A percentile compares a stretch with the other conserved stretches of the same genome.
phyloP scores from a whole-genome alignment of 2,888 invertebrate species.

The Anthrax anthrax region DNA sequence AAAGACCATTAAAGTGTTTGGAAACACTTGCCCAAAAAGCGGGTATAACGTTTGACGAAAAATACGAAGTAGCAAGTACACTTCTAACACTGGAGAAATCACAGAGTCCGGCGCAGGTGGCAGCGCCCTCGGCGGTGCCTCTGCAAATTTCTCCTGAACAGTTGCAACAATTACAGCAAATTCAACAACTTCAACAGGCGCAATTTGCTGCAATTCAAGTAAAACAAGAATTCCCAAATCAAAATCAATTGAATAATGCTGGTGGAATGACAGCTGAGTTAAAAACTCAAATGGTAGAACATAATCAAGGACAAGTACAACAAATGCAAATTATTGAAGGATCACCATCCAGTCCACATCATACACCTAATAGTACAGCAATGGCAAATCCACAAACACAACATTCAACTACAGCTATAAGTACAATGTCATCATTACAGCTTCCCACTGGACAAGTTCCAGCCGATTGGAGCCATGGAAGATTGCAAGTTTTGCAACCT shows the following conservation, averaged over 20 bases:
- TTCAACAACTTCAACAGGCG: conserved; percentile 44
- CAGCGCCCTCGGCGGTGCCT: conserved; percentile 28
- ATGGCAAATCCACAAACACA: conserved; percentile 33
- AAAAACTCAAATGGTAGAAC: conserved; percentile 33
- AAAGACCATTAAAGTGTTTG: conserved; percentile 48
- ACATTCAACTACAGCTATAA: conserved; percentile 45
- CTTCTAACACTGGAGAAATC: conserved; percentile 50
- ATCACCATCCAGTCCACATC: conserved; percentile 36
- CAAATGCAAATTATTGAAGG: conserved; percentile 34
- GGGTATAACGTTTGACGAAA: conserved; percentile 58
- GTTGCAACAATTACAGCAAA: conserved; percentile 44
- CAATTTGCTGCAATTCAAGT: conserved; percentile 34
- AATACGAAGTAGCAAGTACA: conserved; percentile 55
- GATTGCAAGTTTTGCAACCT: conserved; percentile 72
- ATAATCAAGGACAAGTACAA: conserved; percentile 36
- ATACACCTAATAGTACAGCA: conserved; percentile 27
- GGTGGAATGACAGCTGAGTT: conserved; percentile 18
- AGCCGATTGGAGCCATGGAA: conserved; percentile 58
- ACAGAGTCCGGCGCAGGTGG: conserved; percentile 37
- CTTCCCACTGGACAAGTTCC: conserved; percentile 44
- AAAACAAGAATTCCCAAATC: conserved; percentile 32
- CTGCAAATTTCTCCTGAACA: conserved; percentile 36
- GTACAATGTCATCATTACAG: conserved; percentile 65
- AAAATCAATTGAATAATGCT: conserved; percentile 14
- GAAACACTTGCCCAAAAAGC: conserved; percentile 60